Evolutionary conservation across 2,888 invertebrate species (phyloP), one percentile per base, ranked within the genome.

Genomic region (Argyresthia goedartella): DNA sequence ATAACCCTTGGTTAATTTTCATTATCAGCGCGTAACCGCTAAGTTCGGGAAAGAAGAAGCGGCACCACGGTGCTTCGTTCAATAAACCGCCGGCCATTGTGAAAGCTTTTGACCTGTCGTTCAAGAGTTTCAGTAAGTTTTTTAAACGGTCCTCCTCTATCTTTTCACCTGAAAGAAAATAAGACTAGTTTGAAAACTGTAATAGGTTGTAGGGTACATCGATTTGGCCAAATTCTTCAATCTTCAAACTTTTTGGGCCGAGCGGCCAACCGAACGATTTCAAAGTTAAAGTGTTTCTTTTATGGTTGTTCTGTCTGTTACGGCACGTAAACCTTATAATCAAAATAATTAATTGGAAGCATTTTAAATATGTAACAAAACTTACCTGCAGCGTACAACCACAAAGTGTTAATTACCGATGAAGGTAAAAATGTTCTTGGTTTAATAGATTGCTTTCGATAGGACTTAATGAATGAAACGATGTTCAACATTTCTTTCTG

Each of bases 21-120:
- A 77, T 73, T 15, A 91, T 76, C 9, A 88, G 71, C 1, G 81
- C 80, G 67, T 91, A 93, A 0, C 92, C 93, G 51, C 88, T 89
- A 16, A 81, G 62, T 54, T 89, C 78, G 0, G 93, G 93, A 4
- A 90, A 88, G 8, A 93, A 58, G 62, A 87, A 90, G 52, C 93
- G 81, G 52, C 92, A 69, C 73, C 91, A 90, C 0, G 94, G 93
- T 65, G 91, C 76, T 59, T 91, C 90, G 59, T 92, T 92, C 8
- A 93, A 67, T 53, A 91, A 66, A 0, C 93, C 93, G 1, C 93
- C 93, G 4, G 91, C 88, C 66, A 91, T 89, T 47, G 91, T 89
- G 54, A 89, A 87, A 11, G 88, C 73, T 60, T 85, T 87, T 1
- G 74, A 70, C 39, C 78, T 64, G 42, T 66, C 62, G 46, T 62